These are phyloP conservation scores for Pandion haliaetus DNA, from an alignment of 2,113 vertebrate species.

Conservation along the genomic window DNA sequence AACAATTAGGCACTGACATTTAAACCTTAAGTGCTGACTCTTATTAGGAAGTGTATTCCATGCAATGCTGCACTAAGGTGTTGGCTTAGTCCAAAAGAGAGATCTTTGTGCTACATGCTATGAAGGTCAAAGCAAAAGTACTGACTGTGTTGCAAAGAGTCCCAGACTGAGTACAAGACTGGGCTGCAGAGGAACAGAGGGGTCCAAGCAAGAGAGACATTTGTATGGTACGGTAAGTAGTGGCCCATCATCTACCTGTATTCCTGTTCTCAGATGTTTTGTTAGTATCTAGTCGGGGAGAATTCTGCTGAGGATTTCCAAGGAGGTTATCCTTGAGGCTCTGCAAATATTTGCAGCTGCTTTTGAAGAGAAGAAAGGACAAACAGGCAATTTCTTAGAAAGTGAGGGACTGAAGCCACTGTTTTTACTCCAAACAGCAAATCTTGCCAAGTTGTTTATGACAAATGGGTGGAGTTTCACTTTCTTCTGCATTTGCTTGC, in stretches of 20 bases:
- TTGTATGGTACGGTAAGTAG: not conserved
- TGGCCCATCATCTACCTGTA: not conserved
- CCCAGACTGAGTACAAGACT: not conserved
- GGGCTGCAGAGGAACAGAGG: not conserved
- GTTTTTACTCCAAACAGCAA: not conserved
- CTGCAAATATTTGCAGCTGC: not conserved
- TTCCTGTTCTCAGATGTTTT: not conserved
- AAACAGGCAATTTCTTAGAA: not conserved
- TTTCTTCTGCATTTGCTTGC: not conserved
- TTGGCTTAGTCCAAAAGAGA: not conserved
- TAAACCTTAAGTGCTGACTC: not conserved
- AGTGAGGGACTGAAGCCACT: not conserved
- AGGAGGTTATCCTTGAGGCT: not conserved
- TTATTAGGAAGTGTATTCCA: not conserved
- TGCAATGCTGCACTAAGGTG: not conserved
- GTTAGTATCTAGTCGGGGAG: not conserved
- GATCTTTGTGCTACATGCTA: accelerated
- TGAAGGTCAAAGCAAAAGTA: not conserved
- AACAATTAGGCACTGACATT: not conserved
- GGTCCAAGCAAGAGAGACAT: not conserved
- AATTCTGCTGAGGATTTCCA: not conserved
- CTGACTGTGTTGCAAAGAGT: not conserved
- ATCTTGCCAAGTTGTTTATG: not conserved
- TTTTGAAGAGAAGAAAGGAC: not conserved
- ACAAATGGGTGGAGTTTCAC: not conserved